Percentiles rank a stretch among this genome's conserved stretches.
Evolutionary conservation across 2,888 invertebrate species (phyloP).

Genomic region (Gymnosoma rotundatum): DNA sequence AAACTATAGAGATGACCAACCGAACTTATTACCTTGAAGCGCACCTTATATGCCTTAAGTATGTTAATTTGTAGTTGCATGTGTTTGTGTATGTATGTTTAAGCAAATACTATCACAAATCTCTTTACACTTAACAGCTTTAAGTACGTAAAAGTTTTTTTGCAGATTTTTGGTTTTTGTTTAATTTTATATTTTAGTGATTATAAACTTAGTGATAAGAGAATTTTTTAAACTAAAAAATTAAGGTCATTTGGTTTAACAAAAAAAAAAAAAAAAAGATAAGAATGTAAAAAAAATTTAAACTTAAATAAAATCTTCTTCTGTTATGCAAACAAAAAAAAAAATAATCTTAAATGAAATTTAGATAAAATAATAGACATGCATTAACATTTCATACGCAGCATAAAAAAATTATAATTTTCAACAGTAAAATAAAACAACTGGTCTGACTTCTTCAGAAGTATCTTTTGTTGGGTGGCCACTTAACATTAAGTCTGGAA

Average conservation of each 20-base stretch:
- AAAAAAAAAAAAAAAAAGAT: not conserved
- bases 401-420: not conserved
- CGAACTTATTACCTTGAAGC: not conserved
- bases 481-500: not conserved
- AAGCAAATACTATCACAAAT: slow-evolving; percentile 68
- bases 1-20: not conserved
- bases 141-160: slow-evolving; percentile 30
- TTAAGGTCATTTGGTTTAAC: slow-evolving; percentile 57
- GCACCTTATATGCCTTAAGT: not conserved
- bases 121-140: slow-evolving; percentile 65
- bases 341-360: slow-evolving; percentile 40
- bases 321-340: slow-evolving; percentile 2
- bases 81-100: slow-evolving; percentile 25
- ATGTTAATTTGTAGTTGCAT: not conserved
- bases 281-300: not conserved
- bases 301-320: slow-evolving; percentile 25
- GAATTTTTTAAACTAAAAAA: slow-evolving; percentile 44
- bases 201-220: slow-evolving; percentile 63
- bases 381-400: slow-evolving; percentile 16
- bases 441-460: slow-evolving; percentile 10
- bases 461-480: slow-evolving; percentile 26
- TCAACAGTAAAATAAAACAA: slow-evolving; percentile 27
- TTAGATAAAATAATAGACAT: slow-evolving; percentile 41
- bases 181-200: slow-evolving; percentile 60
- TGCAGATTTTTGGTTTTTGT: slow-evolving; percentile 15